Conservation (phyloP, 1,140 invertebrate species). For the Dreissena polymorpha region DNA sequence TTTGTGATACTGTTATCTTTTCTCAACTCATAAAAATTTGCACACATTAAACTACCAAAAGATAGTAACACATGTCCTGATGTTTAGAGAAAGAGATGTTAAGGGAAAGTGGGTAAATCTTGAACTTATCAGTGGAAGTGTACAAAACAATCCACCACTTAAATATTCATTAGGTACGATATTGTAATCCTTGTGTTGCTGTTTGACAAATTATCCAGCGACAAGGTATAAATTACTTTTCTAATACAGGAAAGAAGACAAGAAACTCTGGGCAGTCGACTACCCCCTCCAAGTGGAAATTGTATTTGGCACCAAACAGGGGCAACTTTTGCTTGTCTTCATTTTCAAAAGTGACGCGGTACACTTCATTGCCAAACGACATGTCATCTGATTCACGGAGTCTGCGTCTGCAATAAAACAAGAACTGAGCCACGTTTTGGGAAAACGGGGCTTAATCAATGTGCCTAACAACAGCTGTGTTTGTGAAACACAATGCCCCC, state of each 20-base stretch:
- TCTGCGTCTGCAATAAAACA: conserved; percentile 80
- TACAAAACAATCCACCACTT: neutral
- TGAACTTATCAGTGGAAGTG: neutral
- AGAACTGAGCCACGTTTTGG: no score
- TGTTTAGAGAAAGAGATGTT: no score
- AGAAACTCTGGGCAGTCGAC: conserved; percentile 99
- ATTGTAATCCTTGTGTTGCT: neutral
- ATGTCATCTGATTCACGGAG: conserved; percentile 83
- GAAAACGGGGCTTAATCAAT: no score
- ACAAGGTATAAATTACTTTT: conserved; percentile 82
- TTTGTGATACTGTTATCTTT: no score
- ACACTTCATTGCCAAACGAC: conserved; percentile 93
- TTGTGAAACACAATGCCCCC: no score
- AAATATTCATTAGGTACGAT: neutral
- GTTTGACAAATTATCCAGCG: neutral
- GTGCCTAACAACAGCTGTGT: no score
- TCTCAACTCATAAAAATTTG: no score
- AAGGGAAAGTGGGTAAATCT: neutral
- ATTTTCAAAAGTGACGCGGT: conserved; percentile 87
- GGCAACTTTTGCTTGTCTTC: conserved; percentile 86
- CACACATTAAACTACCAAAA: no score
- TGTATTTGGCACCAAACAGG: conserved; percentile 97
- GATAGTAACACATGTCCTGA: no score
- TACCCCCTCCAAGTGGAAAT: conserved; percentile 96
- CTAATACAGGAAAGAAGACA: conserved; percentile 93